These are phyloP conservation scores for Osmerus mordax DNA, from an alignment of 2,113 vertebrate genomes.

Conservation along the genomic window DNA sequence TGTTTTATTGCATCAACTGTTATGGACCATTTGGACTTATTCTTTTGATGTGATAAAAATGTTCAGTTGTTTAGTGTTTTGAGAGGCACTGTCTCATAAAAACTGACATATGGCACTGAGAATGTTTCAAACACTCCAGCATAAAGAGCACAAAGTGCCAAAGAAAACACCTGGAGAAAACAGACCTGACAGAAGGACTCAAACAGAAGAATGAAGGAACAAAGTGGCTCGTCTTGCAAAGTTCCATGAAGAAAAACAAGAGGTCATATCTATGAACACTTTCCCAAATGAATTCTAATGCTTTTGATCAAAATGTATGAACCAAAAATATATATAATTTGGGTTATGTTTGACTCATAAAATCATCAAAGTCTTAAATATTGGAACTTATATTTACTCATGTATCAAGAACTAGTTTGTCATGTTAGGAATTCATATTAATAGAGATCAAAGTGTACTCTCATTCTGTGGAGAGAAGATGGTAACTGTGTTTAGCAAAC, in stretches of 20 bases:
- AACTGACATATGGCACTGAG: no score
- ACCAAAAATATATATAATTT: neutral
- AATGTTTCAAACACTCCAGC: no score
- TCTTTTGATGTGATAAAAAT: no score
- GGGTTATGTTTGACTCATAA: neutral
- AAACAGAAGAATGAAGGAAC: no score
- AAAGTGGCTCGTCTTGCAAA: constrained; percentile 5
- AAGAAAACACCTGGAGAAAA: constrained; percentile 57
- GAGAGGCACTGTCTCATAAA: no score
- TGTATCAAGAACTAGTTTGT: neutral
- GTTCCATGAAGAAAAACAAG: constrained; percentile 11
- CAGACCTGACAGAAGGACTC: constrained; percentile 14
- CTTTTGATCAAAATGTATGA: constrained; percentile 17
- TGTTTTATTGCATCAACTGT: no score
- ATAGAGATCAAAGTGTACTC: neutral
- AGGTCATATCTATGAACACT: constrained; percentile 9
- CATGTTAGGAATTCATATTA: neutral
- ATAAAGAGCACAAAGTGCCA: neutral
- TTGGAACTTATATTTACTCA: constrained; percentile 5
- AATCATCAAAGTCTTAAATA: neutral
- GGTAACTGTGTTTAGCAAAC: neutral
- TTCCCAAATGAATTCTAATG: neutral
- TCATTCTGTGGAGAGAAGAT: neutral
- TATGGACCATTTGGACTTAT: no score
- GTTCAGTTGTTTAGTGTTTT: no score